These are phyloP conservation scores for Sebastes baramenuke DNA, from an alignment of 2,797 vertebrate genomes.

Conservation along the genomic window DNA sequence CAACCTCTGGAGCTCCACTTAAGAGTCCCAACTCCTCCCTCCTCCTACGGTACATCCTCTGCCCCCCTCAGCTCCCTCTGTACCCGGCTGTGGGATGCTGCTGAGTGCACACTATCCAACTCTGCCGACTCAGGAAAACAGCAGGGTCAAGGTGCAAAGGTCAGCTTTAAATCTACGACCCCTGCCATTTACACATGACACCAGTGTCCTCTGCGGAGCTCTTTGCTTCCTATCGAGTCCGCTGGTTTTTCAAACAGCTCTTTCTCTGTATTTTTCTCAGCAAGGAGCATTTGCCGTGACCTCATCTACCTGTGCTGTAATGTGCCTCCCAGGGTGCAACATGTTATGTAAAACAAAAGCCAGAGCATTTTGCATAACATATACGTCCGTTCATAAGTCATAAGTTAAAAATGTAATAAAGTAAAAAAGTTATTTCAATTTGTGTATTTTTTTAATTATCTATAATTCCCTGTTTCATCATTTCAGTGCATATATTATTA, in stretches of 20 bases:
- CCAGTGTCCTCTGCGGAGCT: conserved; percentile 41
- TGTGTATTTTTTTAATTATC: neutral
- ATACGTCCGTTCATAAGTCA: neutral
- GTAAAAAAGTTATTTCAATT: neutral
- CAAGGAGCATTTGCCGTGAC: too few species aligned
- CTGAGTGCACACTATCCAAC: conserved; percentile 66
- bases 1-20: conserved; percentile 37
- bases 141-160: conserved; percentile 53
- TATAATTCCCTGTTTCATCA: neutral
- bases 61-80: conserved; percentile 24
- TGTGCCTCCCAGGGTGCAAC: neutral
- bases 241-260: conserved; percentile 16
- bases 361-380: neutral
- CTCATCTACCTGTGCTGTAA: conserved; percentile 4
- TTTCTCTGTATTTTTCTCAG: too few species aligned
- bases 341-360: neutral
- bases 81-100: conserved; percentile 49
- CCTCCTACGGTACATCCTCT: conserved; percentile 1
- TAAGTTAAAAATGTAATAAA: neutral
- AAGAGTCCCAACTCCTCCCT: conserved; percentile 19
- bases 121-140: conserved; percentile 60
- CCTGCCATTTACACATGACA: conserved; percentile 50
- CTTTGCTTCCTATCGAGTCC: conserved; percentile 14
- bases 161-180: conserved; percentile 51
- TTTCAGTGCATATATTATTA: neutral